These are phyloP conservation scores for Pyrocephalus nanus DNA, from an alignment of 2,797 vertebrate genomes.

Conservation along the genomic window DNA sequence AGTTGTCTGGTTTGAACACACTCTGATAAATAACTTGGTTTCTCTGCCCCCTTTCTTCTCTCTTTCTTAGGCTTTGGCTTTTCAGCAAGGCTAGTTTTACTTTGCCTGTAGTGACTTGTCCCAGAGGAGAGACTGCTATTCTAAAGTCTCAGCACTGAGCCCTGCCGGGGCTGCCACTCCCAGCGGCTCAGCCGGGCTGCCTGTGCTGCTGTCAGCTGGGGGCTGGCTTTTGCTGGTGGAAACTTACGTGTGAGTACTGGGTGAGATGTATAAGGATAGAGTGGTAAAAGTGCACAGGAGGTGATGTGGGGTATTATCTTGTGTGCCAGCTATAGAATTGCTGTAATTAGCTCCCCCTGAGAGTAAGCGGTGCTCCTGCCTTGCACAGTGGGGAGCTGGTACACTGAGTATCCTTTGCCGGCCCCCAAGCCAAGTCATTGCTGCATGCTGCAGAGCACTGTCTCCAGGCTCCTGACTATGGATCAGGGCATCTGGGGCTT, in stretches of 20 bases:
- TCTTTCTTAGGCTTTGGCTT: not conserved
- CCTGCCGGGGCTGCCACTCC: not conserved
- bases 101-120: not conserved
- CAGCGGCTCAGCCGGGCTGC: not conserved
- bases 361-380: not conserved
- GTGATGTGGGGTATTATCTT: not conserved
- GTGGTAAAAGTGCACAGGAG: not conserved
- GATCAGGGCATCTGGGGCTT: rapidly evolving
- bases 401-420: not conserved
- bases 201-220: not conserved
- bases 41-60: not conserved
- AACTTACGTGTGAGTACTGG: not conserved
- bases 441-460: rapidly evolving
- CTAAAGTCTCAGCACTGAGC: not conserved
- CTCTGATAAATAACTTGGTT: not conserved
- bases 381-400: rapidly evolving
- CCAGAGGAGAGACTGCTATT: not conserved
- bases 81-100: not conserved
- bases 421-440: not conserved
- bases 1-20: not conserved
- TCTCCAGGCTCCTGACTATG: not conserved
- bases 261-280: not conserved
- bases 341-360: not conserved
- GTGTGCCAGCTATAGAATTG: rapidly evolving
- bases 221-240: not conserved